Conservation (phyloP, 2,888 invertebrate genomes). For the Anthophora plumipes region DNA sequence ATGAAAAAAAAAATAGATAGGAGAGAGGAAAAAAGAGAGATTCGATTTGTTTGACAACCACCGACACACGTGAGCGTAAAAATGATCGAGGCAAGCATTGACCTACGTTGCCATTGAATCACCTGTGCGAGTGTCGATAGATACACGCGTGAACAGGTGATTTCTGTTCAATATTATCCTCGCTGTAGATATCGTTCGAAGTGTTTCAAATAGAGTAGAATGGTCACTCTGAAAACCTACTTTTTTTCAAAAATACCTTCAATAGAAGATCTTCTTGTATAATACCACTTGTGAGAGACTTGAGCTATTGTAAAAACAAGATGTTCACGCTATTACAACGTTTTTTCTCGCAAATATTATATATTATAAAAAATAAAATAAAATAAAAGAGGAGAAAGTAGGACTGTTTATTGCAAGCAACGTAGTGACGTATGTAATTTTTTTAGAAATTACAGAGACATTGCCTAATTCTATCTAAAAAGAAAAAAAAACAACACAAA, state of each 20-base stretch:
- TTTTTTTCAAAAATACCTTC: not conserved
- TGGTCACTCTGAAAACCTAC: not conserved
- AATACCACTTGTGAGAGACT: no score
- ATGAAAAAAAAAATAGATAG: not conserved
- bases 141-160: slow-evolving; percentile 37
- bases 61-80: slow-evolving; percentile 28
- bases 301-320: no score
- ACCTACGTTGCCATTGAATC: slow-evolving; percentile 62
- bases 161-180: not conserved
- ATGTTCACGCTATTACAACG: no score
- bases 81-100: slow-evolving; percentile 49
- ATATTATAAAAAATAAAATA: no score
- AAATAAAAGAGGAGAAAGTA: no score
- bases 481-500: no score
- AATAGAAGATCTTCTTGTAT: no score
- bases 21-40: slow-evolving; percentile 1
- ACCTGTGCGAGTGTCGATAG: slow-evolving; percentile 58
- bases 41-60: slow-evolving; percentile 28
- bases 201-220: not conserved
- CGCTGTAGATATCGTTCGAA: not conserved
- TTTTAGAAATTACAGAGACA: no score
- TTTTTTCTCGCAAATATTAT: no score
- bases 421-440: no score
- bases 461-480: no score
- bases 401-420: no score